Evolutionary conservation across 2,113 vertebrate species (phyloP), one percentile per base, ranked within the genome.

Genomic region (Machaerirhynchus nigripectus): DNA sequence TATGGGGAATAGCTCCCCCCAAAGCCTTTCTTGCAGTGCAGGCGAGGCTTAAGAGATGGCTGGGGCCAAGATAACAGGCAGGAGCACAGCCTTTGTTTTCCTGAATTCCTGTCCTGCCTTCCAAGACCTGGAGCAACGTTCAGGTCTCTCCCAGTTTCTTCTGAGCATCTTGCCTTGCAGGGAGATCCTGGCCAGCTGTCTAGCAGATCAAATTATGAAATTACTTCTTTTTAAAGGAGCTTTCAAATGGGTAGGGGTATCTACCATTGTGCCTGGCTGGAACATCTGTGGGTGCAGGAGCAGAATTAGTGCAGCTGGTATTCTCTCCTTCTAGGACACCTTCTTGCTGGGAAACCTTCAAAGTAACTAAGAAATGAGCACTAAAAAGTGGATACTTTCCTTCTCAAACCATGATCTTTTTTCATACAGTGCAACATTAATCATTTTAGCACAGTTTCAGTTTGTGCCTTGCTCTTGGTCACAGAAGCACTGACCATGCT

Each of bases 181-280:
- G 56, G 55, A 33, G 46, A 44, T 57, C 26, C 37, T 83, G 37
- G 60, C 26, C 56, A 85, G 78, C 49, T 3, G 5, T 47, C 30
- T 26, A 37, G 47, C 21, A 27, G n/a, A 33, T 56, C 3, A 75
- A 40, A 68, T 79, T 9, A 39, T 7, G 30, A 65, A 55, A 69
- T 61, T 23, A 27, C 30, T 84, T 30, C 2, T 63, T 65, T 60
- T 40, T 35, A 46, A 92, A 71, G 42, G 24, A 60, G 33, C 23
- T 87, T 80, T 93, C 23, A 4, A 8, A 37, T 1, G 2, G 31
- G 26, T 13, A 26, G 84, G 37, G 76, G 19, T 76, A 33, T 60
- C 55, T 31, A 35, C 10, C 0, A 0, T 49, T 75, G n/a, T 5
- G 1, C 42, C 42, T 50, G 19, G n/a, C 50, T 84, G 39, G 64